Conservation (phyloP, 2,888 invertebrate species). For the Drosophila pegasa region DNA sequence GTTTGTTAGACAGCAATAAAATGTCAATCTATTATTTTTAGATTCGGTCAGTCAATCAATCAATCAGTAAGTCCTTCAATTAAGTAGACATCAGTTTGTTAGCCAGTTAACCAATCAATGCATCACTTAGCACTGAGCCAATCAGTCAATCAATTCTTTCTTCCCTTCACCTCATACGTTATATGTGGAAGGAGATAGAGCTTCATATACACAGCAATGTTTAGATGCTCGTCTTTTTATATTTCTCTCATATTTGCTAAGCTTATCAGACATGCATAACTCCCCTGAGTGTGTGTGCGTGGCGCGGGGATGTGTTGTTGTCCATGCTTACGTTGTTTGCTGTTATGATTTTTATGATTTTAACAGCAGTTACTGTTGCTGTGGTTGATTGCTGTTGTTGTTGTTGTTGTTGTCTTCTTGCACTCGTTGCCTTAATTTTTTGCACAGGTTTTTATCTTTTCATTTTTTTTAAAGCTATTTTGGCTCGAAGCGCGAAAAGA, state of each 20-base stretch:
- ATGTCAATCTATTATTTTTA: too few relatives aligned
- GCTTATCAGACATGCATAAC: conserved; percentile 76
- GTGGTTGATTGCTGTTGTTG: conserved; percentile 13
- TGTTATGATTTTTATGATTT: conserved; percentile 69
- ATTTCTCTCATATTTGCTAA: conserved; percentile 29
- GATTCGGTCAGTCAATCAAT: neutral
- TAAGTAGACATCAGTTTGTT: neutral
- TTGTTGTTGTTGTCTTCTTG: conserved; percentile 37
- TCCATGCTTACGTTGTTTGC: conserved; percentile 60
- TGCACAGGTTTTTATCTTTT: conserved; percentile 25
- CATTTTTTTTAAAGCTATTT: conserved; percentile 24
- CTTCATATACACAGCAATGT: neutral
- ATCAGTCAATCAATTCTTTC: neutral
- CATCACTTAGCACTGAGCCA: too few relatives aligned
- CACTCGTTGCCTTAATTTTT: conserved; percentile 60
- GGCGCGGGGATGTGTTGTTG: conserved; percentile 12
- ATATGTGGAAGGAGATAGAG: neutral
- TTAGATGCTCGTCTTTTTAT: neutral
- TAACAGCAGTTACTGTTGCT: conserved; percentile 38
- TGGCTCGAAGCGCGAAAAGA: conserved; percentile 62
- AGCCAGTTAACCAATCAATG: neutral
- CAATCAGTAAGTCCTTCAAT: too few relatives aligned
- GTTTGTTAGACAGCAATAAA: too few relatives aligned
- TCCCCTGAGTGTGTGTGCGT: conserved; percentile 37
- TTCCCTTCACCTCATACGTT: neutral